These are phyloP conservation scores for human DNA, from an alignment of 2,113 vertebrate species.

Conservation along the genomic window GRCh38 chr14:67029501-67030000, in stretches of 20 bases:
- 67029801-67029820: not conserved
- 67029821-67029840: not conserved
- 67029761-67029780: not conserved
- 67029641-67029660: not conserved
- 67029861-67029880: not conserved
- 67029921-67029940: not conserved
- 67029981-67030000: not conserved
- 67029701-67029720: not conserved
- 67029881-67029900: not conserved
- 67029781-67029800: not conserved
- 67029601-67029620: too few relatives aligned
- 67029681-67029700: not conserved
- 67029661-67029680: not conserved
- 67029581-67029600: too few relatives aligned
- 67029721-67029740: slow-evolving; percentile 5
- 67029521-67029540: too few relatives aligned
- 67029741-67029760: not conserved
- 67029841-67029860: not conserved
- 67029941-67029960: not conserved
- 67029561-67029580: too few relatives aligned
- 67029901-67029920: slow-evolving; percentile 13
- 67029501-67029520: too few relatives aligned
- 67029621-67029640: not conserved
- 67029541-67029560: too few relatives aligned
- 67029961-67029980: not conserved